Evolutionary conservation across 2,888 invertebrate species (phyloP).

Genomic region (Spicauda simplicius): DNA sequence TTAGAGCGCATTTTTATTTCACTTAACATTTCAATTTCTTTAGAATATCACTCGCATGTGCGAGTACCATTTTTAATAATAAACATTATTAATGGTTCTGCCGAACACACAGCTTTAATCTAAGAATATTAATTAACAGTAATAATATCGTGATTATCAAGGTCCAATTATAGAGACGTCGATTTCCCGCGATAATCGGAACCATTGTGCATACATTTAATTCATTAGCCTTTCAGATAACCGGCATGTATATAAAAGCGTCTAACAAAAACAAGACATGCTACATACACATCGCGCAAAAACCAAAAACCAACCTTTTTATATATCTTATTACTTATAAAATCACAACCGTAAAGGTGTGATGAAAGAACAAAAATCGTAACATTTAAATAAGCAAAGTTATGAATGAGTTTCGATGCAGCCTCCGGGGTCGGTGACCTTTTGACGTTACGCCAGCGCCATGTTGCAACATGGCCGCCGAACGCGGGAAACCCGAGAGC

Average conservation of each 20-base stretch:
- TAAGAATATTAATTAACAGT: neutral
- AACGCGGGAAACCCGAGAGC: slow-evolving; percentile 67
- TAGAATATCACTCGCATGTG: neutral
- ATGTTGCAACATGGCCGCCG: slow-evolving; percentile 56
- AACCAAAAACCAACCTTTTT: slow-evolving; percentile 13
- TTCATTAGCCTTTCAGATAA: neutral
- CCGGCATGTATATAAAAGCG: neutral
- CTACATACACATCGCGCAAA: slow-evolving; percentile 6
- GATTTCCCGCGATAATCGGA: neutral
- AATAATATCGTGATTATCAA: neutral
- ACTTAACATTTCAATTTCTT: neutral
- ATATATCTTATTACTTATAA: slow-evolving; percentile 21
- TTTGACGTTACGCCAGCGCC: slow-evolving; percentile 42
- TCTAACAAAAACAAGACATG: neutral
- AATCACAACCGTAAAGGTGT: slow-evolving; percentile 35
- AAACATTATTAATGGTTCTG: neutral
- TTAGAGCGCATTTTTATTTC: neutral
- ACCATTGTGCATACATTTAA: neutral
- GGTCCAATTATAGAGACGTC: slow-evolving; percentile 1
- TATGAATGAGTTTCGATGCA: slow-evolving; percentile 49
- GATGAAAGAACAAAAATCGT: slow-evolving; percentile 40
- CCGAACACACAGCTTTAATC: neutral
- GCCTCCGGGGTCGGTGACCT: slow-evolving; percentile 47
- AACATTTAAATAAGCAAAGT: slow-evolving; percentile 41
- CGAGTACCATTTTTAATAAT: neutral